Evolutionary conservation across 1,140 invertebrate genomes (phyloP).

Genomic region (Microvelia longipes): DNA sequence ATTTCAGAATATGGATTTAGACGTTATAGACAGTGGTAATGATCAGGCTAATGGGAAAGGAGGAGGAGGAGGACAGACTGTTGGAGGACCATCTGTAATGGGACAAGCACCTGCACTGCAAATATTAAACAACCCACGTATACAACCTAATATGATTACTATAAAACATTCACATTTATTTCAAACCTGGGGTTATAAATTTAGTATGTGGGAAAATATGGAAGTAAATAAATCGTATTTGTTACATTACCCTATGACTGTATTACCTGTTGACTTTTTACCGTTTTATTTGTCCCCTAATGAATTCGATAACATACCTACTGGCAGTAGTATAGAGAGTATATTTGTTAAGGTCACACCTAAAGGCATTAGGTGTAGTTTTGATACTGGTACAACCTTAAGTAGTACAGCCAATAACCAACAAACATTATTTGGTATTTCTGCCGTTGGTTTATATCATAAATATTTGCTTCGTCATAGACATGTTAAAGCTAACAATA

Average conservation of each 20-base stretch:
- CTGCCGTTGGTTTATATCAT: neutral
- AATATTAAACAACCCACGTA: neutral
- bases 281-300: conserved; percentile 14
- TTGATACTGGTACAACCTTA: conserved; percentile 13
- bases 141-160: no score
- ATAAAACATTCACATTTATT: conserved; percentile 4
- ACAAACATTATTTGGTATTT: conserved; percentile 4
- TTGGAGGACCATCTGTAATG: conserved; percentile 1
- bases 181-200: conserved; percentile 4
- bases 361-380: conserved; percentile 13
- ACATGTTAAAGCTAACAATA: neutral
- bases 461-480: neutral
- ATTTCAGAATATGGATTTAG: neutral
- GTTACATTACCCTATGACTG: conserved; percentile 6
- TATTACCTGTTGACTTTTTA: conserved; percentile 14
- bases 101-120: neutral
- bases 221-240: neutral
- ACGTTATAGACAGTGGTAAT: neutral
- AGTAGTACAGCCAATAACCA: neutral
- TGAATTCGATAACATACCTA: conserved; percentile 11
- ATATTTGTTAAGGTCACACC: conserved; percentile 12
- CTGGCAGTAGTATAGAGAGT: conserved; percentile 1
- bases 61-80: neutral
- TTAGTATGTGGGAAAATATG: neutral
- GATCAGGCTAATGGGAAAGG: neutral